Base-by-base conservation (phyloP, 2,113 vertebrate species). In the Phylloscopus trochiloides region DNA sequence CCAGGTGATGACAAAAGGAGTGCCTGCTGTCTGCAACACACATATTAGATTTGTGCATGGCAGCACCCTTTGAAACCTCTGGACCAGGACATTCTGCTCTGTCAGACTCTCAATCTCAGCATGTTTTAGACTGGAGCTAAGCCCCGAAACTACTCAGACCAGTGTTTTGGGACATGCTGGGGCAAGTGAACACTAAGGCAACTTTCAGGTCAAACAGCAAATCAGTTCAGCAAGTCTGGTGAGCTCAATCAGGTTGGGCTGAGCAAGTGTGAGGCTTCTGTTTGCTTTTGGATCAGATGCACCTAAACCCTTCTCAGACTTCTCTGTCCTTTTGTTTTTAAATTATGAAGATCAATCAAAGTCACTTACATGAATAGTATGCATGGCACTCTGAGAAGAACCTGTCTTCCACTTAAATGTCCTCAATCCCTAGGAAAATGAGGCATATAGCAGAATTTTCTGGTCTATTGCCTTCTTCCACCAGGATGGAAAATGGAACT, bases 211-310 rank as follows among this genome's bases (percentile, higher is more conserved):
- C 86, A 90, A 90, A 43, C 22, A 76, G 34, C 32, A 86, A 82
- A 76, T 90, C 58, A 12, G 55, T 45, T 75, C 45, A 73, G 71
- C 82, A 66, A 50, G 85, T 77, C 54, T 76, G 63, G 55, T 70
- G 71, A 92, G 90, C 63, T 90, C 75, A 51, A 0, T 29, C n/a
- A 65, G 25, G 22, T 66, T 42, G 51, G 26, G 42, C 54, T 90
- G 42, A 62, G 47, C 67, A 88, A 86, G 58, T 6, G 1, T 47
- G 62, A 78, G 32, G 26, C 32, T 88, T 91, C 65, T 76, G 36
- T 82, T 94, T 95, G 74, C 21, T 92, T 93, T 66, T 83, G 62
- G 54, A 82, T 90, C 59, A 90, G 54, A 76, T 73, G 59, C 34
- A 86, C 16, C 22, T 50, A 6, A 88, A 66, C 14, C 18, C 54